Evolutionary conservation across 2,888 invertebrate genomes (phyloP), one percentile per base, ranked within the genome.

Genomic region (Drosophila anomalata): DNA sequence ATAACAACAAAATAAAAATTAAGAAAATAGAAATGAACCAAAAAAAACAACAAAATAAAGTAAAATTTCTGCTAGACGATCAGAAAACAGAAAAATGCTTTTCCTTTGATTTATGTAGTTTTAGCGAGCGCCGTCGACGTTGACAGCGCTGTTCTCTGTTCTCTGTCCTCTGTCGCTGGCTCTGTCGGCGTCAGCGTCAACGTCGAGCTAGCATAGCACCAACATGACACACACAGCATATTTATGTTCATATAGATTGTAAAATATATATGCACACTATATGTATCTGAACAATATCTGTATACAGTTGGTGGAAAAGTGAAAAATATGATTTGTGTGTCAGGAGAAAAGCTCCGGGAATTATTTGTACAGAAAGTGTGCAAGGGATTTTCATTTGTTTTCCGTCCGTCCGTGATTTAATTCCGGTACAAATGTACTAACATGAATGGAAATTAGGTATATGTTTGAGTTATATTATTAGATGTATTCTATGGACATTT

Each of bases 91-190:
- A 78, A 73, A 82, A 84, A 77, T 77, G 85, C 69, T 72, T 87
- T 81, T 81, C 71, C 57, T 87, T 82, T 82, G 82, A 82, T 82
- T 87, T 82, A 84, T 82, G 82, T 88, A 77, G 78, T 76, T 74
- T 82, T 77, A 61, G 66, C 74, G 62, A 69, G 73, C 73, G 53
- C 73, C 59, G 59, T 55, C 54, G 55, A 46, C 54, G 33, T 46
- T 29, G 29, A 29, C 29, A 29, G 29, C 29, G 29, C 29, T 29
- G 29, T 29, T 29, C 7, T 8, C 41, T 29, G 17, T 26, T n/a
- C 41, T 6, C 24, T 2, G 22, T 22, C 22, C 6, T 17, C 33
- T 33, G 33, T 12, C 4, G 31, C 41, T 29, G 39, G 7, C 41
- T 6, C 26, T 11, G 63, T 31, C 46, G 41, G 44, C 67, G 68